Percentiles rank a stretch among this genome's conserved stretches.
Evolutionary conservation across 64 coral and sea anemone genomes (phyloP).

Genomic region (Stylophora pistillata): DNA sequence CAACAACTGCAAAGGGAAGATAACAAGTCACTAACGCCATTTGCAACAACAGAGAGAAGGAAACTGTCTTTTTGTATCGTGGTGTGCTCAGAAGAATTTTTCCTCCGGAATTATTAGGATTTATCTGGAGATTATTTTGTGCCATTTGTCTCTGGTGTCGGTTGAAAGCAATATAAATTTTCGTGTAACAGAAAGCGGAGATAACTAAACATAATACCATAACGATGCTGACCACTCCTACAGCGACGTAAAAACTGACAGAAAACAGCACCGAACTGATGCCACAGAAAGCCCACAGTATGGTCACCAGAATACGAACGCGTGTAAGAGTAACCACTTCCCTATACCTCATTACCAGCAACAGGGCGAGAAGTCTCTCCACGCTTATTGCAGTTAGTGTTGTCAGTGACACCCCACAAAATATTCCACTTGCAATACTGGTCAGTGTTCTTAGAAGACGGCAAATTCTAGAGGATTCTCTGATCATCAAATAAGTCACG

Average conservation of each 20-base stretch:
- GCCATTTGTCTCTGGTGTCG: background rate
- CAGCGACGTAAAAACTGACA: background rate
- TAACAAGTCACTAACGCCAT: background rate
- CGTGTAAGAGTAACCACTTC: background rate
- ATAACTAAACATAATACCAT: background rate
- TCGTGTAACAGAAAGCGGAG: slow-evolving; percentile 1
- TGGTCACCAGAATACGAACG: background rate
- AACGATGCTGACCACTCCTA: background rate
- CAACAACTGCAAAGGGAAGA: background rate
- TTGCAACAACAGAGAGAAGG: background rate
- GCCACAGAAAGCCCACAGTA: background rate
- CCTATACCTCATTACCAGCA: background rate
- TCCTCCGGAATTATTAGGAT: background rate
- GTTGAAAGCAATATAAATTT: background rate
- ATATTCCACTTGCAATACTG: background rate
- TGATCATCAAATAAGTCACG: background rate
- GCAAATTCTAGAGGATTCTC: background rate
- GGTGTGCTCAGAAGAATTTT: background rate
- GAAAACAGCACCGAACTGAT: background rate
- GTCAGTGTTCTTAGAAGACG: background rate
- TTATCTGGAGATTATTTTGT: background rate
- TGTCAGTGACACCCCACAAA: background rate
- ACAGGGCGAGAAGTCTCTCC: background rate
- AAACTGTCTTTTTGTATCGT: background rate
- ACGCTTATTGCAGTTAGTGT: background rate